Base-by-base conservation (phyloP, 2,888 invertebrate species). In the Nomada fucata region DNA sequence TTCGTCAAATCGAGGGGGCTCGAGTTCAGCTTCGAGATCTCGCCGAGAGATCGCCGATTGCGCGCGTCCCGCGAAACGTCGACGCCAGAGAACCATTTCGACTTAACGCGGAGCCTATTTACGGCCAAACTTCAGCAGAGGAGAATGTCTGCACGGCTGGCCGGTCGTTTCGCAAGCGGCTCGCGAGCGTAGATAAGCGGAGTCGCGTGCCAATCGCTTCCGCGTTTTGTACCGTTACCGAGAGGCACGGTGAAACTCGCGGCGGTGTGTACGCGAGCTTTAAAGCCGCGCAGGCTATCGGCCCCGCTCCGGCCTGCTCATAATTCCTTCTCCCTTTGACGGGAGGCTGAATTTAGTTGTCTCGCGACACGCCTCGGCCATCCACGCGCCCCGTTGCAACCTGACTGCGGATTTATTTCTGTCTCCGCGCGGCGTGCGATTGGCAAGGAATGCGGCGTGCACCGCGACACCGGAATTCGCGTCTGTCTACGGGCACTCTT, bases 201-300 rank as follows among this genome's bases (percentile, higher is more conserved):
- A 88, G 88, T 88, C 89, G 89, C 89, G 89, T 88, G 88, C 86
- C 87, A 79, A 88, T 87, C 86, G 88, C 88, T 88, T 88, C 88
- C 88, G 88, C 83, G 80, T 88, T 89, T 89, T 73, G 71, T 84
- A 85, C 87, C 86, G 84, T 87, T 89, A 87, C 84, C 87, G 83
- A 68, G 61, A 57, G 71, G 29, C n/a, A 15, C 26, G 73, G 74
- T 69, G 79, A 76, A 76, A 84, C 57, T 61, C 68, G 72, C 52
- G 26, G 10, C 55, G 50, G 29, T 55, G 69, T 68, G 65, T 72
- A 63, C 67, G 57, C 55, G 55, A 64, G 83, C 63, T 50, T 53
- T 20, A 64, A 55, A 55, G 10, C 44, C 44, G 20, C 15, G 53
- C 57, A 11, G 23, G 52, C 57, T 69, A 61, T 84, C 75, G 65